These are phyloP conservation scores for Sminthurinus signatus DNA, from an alignment of 1,140 invertebrate genomes.

Conservation along the genomic window DNA sequence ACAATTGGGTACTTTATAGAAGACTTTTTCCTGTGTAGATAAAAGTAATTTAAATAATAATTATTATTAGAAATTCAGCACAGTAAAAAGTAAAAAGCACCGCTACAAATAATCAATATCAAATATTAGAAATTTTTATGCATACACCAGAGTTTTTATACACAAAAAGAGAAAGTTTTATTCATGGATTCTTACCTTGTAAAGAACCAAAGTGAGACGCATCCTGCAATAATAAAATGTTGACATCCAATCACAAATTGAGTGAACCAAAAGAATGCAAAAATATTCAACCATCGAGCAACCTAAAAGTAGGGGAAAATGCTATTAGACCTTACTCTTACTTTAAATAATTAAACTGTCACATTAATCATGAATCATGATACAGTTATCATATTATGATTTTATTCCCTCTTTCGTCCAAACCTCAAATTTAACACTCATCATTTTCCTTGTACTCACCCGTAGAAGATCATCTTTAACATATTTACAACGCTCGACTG, in stretches of 20 bases:
- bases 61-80: neutral
- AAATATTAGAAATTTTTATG: neutral
- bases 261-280: slow-evolving; percentile 63
- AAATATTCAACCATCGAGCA: slow-evolving; percentile 60
- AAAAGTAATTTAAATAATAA: too few species aligned
- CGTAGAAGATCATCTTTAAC: slow-evolving; percentile 41
- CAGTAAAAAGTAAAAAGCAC: too few species aligned
- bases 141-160: slow-evolving; percentile 5
- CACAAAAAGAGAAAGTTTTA: too few species aligned
- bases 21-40: slow-evolving; percentile 65
- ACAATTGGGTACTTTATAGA: slow-evolving; percentile 54
- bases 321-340: too few species aligned
- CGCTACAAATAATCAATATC: too few species aligned
- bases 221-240: slow-evolving; percentile 67
- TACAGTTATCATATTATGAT: too few species aligned
- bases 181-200: slow-evolving; percentile 57
- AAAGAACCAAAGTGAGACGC: slow-evolving; percentile 70
- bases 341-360: too few species aligned
- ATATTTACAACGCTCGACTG: slow-evolving; percentile 39
- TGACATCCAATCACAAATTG: slow-evolving; percentile 71
- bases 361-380: too few species aligned
- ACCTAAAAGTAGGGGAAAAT: slow-evolving; percentile 44
- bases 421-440: too few species aligned
- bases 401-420: too few species aligned
- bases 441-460: too few species aligned